A percentile compares a stretch with the other conserved stretches of the same genome.
Conservation (phyloP, 2,113 vertebrate species). For the Chunga burmeisteri region DNA sequence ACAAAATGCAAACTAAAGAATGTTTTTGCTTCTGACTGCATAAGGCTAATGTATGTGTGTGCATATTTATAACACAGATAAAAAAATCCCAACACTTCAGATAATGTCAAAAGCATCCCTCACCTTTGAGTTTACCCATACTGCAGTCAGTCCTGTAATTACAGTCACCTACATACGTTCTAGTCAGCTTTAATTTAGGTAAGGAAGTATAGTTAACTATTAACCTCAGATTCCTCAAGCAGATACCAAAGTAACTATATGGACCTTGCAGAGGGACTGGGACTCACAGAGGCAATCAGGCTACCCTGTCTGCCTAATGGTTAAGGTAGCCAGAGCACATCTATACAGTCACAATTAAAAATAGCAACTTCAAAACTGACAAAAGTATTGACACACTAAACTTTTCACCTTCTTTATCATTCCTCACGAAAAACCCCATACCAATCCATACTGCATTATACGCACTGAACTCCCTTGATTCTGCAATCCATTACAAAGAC, state of each 20-base stretch:
- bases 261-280: not conserved
- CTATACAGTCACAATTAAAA: not conserved
- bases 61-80: not conserved
- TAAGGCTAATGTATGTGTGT: fast-evolving
- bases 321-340: not conserved
- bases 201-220: not conserved
- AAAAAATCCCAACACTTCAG: not conserved
- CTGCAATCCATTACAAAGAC: not conserved
- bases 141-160: not conserved
- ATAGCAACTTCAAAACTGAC: not conserved
- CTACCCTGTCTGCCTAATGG: not conserved
- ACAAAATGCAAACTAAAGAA: not conserved
- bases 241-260: not conserved
- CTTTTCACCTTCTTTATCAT: not conserved
- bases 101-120: not conserved
- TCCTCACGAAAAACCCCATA: not conserved
- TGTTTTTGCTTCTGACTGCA: not conserved
- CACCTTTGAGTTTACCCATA: not conserved
- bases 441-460: too few species aligned
- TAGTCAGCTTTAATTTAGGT: not conserved
- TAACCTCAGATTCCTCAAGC: not conserved
- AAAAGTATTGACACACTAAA: not conserved
- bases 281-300: not conserved
- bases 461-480: not conserved
- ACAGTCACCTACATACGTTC: not conserved